Conservation (phyloP, 2,888 invertebrate genomes). For the Lasioglossum calceatum region DNA sequence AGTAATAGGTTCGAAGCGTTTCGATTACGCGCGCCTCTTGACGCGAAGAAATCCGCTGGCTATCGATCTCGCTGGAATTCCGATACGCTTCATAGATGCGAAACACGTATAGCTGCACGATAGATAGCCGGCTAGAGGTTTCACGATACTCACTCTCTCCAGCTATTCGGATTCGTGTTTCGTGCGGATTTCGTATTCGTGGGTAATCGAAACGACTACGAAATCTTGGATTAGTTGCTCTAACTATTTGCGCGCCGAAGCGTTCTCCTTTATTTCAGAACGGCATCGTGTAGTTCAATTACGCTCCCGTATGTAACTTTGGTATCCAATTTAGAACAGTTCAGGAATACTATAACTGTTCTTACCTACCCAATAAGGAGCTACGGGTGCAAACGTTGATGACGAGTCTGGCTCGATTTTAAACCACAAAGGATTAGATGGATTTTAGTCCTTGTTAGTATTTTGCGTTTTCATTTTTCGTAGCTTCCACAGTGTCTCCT, state of each 20-base stretch:
- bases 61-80: constrained; percentile 9
- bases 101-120: constrained; percentile 11
- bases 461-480: too few species aligned
- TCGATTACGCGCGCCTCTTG: constrained; percentile 17
- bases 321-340: not conserved
- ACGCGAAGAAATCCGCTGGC: constrained; percentile 22
- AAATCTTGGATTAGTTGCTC: not conserved
- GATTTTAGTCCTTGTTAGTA: too few species aligned
- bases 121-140: not conserved
- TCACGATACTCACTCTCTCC: not conserved
- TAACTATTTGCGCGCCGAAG: not conserved
- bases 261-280: not conserved
- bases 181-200: not conserved
- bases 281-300: not conserved
- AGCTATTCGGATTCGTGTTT: constrained; percentile 6
- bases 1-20: constrained; percentile 24
- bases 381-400: too few species aligned
- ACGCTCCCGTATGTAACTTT: not conserved
- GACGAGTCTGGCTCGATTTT: too few species aligned
- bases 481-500: too few species aligned
- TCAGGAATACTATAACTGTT: not conserved
- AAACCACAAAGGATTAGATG: too few species aligned
- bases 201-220: not conserved
- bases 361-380: too few species aligned
- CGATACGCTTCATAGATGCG: constrained; percentile 22